Evolutionary conservation across 2,888 invertebrate genomes (phyloP), one percentile per base, ranked within the genome.

Genomic region (Diaperis boleti): DNA sequence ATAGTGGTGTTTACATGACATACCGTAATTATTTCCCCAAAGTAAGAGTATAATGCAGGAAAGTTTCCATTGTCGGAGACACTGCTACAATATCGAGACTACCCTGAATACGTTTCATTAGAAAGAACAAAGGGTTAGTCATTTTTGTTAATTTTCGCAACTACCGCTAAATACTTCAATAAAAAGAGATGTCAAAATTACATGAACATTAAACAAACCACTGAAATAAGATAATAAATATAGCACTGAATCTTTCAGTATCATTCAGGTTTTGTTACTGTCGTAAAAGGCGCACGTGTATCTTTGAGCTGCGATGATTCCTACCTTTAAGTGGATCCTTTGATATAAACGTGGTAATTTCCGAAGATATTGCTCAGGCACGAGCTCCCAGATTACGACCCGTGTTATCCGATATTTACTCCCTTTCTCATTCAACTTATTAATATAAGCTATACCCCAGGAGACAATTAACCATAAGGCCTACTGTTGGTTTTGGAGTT

Each of bases 41-140:
- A 47, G 59, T 29, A 59, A 33, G 45, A 45, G 39, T 39, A n/a
- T n/a, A 47, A 59, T 37, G 47, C 49, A 33, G 35, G 20, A 49
- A 59, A 47, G 37, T 59, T 49, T 47, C 39, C 49, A 49, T 59
- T 59, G 59, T 59, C 29, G 22, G n/a, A 49, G 35, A 59, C 59
- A 59, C 47, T 39, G 37, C 17, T n/a, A 10, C 15, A 55, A 55
- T 55, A 31, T 29, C 5, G 29, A 11, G 44, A 35, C 39, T 47
- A 59, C 49, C 47, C 39, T 39, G 59, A 26, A 59, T 44, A 49
- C 47, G 49, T 59, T 57, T 57, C 45, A 45, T 45, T 20, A 55
- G 10, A 33, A 49, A n/a, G n/a, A n/a, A n/a, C n/a, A n/a, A n/a
- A n/a, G n/a, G n/a, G n/a, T n/a, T n/a, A n/a, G n/a, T n/a, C n/a